Base-by-base conservation (phyloP, 2,888 invertebrate genomes). In the Megalurothrips usitatus region DNA sequence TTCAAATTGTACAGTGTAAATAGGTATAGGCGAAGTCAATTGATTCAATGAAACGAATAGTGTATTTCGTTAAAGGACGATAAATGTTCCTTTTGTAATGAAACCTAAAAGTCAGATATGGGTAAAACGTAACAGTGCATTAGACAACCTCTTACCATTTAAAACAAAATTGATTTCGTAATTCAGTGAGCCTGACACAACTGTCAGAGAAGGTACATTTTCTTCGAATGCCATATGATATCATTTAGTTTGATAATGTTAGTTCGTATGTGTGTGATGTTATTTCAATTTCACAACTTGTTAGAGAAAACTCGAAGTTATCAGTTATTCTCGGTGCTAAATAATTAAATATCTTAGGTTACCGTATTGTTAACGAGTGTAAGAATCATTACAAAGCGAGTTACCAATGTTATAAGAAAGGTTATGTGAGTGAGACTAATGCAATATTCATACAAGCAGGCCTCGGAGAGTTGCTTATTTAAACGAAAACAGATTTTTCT, bases 381-480 rank as follows among this genome's bases (percentile, higher is more conserved):
- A 68, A 68, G 68, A 68, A n/a, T 68, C 68, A n/a, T 68, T 17
- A 68, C 68, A 68, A 68, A 68, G 68, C 23, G 23, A 68, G 68
- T 68, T 68, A 68, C 68, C 68, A 68, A 68, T 68, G 68, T 68
- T 68, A n/a, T 68, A 68, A 68, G 68, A 68, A 23, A 68, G 68
- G 68, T 68, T 68, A 68, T 68, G 68, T 68, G 68, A 68, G 68
- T 68, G 68, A 68, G 68, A 68, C 68, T 68, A 68, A 68, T 68
- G 68, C 68, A n/a, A 68, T 68, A n/a, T 68, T 23, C n/a, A 68
- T 68, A 23, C 23, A 26, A n/a, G 68, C 68, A 26, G 68, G 68
- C 68, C 23, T n/a, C 23, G 26, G 68, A 68, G 68, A 68, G 68
- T 11, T n/a, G 68, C 68, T 23, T 68, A n/a, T 23, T 19, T 23